Conservation (phyloP, 2,113 vertebrate species). For the Rhadina sibilatrix region DNA sequence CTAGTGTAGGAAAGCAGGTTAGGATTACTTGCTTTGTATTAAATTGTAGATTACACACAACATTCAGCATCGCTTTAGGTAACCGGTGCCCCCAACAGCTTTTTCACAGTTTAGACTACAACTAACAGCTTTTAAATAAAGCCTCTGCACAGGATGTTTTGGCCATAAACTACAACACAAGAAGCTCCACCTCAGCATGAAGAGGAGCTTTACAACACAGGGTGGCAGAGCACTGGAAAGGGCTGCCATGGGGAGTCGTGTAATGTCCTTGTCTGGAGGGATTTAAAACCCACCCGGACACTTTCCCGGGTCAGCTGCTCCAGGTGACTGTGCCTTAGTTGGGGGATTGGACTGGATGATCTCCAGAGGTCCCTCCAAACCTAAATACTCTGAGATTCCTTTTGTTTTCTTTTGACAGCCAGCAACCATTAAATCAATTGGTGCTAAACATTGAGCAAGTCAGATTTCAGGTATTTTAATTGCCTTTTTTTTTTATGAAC, state of each 20-base stretch:
- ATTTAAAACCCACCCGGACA: background rate
- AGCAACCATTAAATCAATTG: background rate
- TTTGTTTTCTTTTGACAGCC: background rate
- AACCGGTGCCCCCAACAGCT: background rate
- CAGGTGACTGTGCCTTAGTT: background rate
- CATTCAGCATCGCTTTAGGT: background rate
- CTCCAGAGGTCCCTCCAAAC: background rate
- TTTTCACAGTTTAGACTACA: background rate
- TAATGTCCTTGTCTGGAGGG: background rate
- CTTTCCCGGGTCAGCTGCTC: background rate
- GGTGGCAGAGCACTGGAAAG: background rate
- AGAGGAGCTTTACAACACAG: background rate
- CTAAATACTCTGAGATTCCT: background rate
- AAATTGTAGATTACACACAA: background rate
- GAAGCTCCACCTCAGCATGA: background rate
- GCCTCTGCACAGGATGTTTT: background rate
- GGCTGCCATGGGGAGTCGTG: accelerated
- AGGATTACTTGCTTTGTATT: background rate
- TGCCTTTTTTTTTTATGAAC: background rate
- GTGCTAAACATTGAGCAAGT: background rate
- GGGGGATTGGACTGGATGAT: background rate
- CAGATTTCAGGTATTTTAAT: background rate
- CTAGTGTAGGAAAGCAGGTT: background rate
- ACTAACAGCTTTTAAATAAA: background rate
- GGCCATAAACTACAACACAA: background rate